Evolutionary conservation across 1,140 invertebrate species (phyloP).

Genomic region (Diachasmimorpha longicaudata): DNA sequence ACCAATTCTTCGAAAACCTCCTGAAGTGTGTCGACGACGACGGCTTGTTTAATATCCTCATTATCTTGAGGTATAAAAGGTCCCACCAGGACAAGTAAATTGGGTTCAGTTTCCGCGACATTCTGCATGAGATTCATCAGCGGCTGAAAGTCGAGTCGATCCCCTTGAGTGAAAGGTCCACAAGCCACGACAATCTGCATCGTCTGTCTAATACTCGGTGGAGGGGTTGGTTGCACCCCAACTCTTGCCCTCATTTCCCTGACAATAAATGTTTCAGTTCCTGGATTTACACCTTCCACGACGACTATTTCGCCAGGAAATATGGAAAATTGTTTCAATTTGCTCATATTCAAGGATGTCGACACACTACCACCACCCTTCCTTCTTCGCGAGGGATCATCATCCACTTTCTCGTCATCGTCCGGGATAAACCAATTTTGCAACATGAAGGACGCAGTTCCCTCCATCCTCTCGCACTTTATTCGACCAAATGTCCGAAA

Average conservation of each 20-base stretch:
- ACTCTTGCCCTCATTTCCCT: slow-evolving; percentile 46
- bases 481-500: slow-evolving; percentile 72
- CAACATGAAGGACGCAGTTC: slow-evolving; percentile 64
- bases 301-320: slow-evolving; percentile 87
- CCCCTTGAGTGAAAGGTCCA: slow-evolving; percentile 82
- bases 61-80: slow-evolving; percentile 82
- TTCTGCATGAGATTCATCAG: slow-evolving; percentile 77
- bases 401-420: slow-evolving; percentile 41
- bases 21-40: slow-evolving; percentile 67
- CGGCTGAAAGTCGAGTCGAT: slow-evolving; percentile 81
- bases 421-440: slow-evolving; percentile 37
- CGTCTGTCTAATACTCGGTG: slow-evolving; percentile 44
- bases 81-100: slow-evolving; percentile 81
- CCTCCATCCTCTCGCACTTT: slow-evolving; percentile 75
- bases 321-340: slow-evolving; percentile 72
- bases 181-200: slow-evolving; percentile 77
- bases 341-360: background rate
- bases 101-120: slow-evolving; percentile 73
- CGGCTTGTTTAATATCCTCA: slow-evolving; percentile 65
- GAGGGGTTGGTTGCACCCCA: slow-evolving; percentile 41
- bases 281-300: slow-evolving; percentile 73
- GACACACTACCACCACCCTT: background rate
- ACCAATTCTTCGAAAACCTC: slow-evolving; percentile 75
- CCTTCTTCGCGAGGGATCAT: slow-evolving; percentile 38
- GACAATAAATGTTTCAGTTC: slow-evolving; percentile 63